Evolutionary conservation across 2,888 invertebrate genomes (phyloP), one percentile per base, ranked within the genome.

Genomic region (Hartigia nigra): DNA sequence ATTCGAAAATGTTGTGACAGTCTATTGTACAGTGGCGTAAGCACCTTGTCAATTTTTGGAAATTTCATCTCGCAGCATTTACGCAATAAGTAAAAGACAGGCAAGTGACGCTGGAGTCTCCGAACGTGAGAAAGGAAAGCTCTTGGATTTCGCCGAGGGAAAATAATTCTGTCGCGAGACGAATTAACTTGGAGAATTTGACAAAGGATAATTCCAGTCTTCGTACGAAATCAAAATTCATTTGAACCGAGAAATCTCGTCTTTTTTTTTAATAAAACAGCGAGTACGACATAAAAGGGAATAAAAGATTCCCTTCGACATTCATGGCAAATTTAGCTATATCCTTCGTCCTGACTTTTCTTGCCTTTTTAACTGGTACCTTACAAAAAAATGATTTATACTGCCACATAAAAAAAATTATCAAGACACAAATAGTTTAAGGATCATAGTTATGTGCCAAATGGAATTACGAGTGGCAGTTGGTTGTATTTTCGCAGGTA

Each of bases 1-100:
- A 74, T 78, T 79, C 81, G 80, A 84, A 86, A 88, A 87, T 87
- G 87, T 89, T 88, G 78, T 89, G 89, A 87, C 88, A 87, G 79
- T 36, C 70, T n/a, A 37, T 12, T 23, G 31, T 55, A 55, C 55
- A 55, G 9, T 1, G 55, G 23, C 9, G 55, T 23, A 55, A 55
- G 55, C 14, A 55, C 23, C 55, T 55, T 55, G 55, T 55, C 55
- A 55, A 55, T 55, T 55, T 55, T 23, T 23, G 23, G 14, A n/a
- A n/a, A 55, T 55, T 55, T 23, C 23, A 55, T 5, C 9, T 5
- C 9, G 23, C 23, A 55, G 23, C 0, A 23, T 55, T 9, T 23
- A 55, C 9, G 55, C 55, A 23, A 55, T 55, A 55, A 55, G 55
- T n/a, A 2, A 23, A 23, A 14, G 9, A 55, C 1, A 1, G 9